Base-by-base conservation (phyloP, 2,888 invertebrate species). In the Osmoderma eremita region DNA sequence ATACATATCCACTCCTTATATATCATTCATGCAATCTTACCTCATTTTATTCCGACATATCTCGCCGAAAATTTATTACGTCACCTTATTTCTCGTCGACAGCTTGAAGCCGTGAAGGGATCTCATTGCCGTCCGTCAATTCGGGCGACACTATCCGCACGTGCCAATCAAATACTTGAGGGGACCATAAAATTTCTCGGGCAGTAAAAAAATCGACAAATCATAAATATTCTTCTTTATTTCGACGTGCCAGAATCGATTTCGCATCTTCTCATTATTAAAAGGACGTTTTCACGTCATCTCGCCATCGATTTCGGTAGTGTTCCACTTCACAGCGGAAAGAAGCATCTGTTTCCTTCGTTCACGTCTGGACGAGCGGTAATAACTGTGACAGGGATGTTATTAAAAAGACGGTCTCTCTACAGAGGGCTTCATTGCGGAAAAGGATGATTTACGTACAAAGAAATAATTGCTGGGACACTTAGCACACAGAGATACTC, bases 211-310 rank as follows among this genome's bases (percentile, higher is more conserved):
- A 17, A 17, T 6, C 48, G 48, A 48, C 18, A 15, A 17, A 38
- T 38, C 12, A 18, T 38, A 53, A 53, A 53, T 53, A 36, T 38
- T 18, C 15, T n/a, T 38, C 30, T 18, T 36, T 53, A 53, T 38
- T 38, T 18, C 38, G 13, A 38, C 36, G 36, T 15, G 10, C 18
- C n/a, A n/a, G 30, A 30, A 53, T 53, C 18, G 53, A 53, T 53
- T 53, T 53, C 18, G 18, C 53, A 53, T 53, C 18, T 18, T 18
- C 53, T 36, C 53, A 18, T 17, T 53, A 53, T 53, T 39, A 53
- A 38, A 53, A 53, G 30, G 53, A 17, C 53, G 13, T 50, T 50
- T 50, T 22, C 50, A 49, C 30, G n/a, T 13, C 50, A 18, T 18
- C 12, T 48, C 8, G 12, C 18, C 12, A 48, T 20, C 48, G 20